Conservation (phyloP, 2,113 vertebrate species). For the Microtus ochrogaster region DNA sequence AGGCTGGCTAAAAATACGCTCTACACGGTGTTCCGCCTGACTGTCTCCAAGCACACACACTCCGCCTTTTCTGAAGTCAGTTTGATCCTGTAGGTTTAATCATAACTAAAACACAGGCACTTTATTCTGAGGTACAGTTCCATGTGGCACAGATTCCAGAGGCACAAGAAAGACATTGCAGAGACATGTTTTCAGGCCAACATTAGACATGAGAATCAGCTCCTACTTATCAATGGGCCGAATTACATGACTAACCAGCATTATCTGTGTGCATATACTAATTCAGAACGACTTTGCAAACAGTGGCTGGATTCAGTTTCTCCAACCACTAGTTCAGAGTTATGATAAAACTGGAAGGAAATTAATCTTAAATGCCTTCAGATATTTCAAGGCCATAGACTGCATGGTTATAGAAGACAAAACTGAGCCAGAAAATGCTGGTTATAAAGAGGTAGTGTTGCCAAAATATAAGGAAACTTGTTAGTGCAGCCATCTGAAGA, state of each 20-base stretch:
- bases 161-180: background rate
- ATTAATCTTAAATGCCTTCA: background rate
- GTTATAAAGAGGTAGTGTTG: background rate
- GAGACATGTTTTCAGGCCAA: background rate
- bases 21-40: background rate
- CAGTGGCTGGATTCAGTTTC: background rate
- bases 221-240: background rate
- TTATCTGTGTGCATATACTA: background rate
- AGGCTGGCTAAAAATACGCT: background rate
- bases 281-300: background rate
- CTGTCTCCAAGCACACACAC: background rate
- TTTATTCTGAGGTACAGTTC: background rate
- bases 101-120: background rate
- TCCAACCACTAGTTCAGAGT: background rate
- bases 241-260: background rate
- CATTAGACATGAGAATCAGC: background rate
- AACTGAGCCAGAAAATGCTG: background rate
- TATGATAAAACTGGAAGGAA: background rate
- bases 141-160: background rate
- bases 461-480: background rate
- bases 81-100: background rate
- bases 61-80: background rate
- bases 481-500: background rate
- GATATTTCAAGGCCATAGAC: background rate
- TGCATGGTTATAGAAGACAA: background rate